Percentiles rank a stretch among this genome's conserved stretches.
Conservation (phyloP, 2,113 vertebrate genomes). For the Falco punctatus region DNA sequence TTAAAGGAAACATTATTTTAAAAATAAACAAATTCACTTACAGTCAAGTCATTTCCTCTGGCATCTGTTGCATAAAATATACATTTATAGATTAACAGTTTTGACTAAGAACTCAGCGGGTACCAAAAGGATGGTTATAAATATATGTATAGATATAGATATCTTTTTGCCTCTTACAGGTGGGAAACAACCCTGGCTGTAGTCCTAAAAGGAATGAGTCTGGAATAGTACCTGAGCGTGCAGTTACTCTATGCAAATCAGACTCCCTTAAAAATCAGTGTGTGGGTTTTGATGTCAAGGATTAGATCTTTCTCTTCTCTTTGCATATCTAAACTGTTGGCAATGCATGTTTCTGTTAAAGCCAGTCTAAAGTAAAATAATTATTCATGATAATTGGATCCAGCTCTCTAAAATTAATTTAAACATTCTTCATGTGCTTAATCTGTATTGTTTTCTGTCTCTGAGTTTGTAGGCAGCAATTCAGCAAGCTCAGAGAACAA, state of each 20-base stretch:
- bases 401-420: neutral
- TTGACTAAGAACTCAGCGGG: neutral
- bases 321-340: neutral
- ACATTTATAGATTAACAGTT: neutral
- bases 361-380: constrained; percentile 28
- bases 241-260: neutral
- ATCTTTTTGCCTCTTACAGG: neutral
- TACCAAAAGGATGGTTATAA: neutral
- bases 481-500: neutral
- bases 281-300: neutral
- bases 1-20: neutral
- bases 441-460: neutral
- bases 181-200: neutral
- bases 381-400: constrained; percentile 17
- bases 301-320: neutral
- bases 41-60: neutral
- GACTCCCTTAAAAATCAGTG: neutral
- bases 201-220: neutral
- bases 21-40: neutral
- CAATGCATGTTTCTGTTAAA: neutral
- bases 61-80: neutral
- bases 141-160: neutral
- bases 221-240: neutral
- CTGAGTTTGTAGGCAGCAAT: neutral
- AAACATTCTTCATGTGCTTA: constrained; percentile 10